These are phyloP conservation scores for Cheilosia soror DNA, from an alignment of 2,888 invertebrate species.

Conservation along the genomic window DNA sequence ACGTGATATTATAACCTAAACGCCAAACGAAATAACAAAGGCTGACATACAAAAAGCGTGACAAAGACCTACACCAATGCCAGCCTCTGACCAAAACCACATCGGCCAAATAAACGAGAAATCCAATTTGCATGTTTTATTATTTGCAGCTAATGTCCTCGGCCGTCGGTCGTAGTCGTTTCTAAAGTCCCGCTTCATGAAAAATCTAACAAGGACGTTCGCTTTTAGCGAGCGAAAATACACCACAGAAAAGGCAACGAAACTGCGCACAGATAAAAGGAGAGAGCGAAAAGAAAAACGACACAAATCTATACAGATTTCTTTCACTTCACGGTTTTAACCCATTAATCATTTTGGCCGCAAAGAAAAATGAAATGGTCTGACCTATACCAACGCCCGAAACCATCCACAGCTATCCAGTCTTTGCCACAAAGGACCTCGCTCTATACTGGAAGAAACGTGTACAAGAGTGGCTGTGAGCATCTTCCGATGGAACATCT, in stretches of 20 bases:
- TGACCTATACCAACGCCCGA: conserved; percentile 40
- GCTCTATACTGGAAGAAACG: conserved; percentile 1
- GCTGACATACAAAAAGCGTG: conserved; percentile 31
- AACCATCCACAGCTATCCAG: conserved; percentile 22
- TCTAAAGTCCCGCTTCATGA: conserved; percentile 19
- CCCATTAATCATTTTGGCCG: conserved; percentile 59
- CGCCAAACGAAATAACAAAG: conserved; percentile 32
- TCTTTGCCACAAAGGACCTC: conserved; percentile 26
- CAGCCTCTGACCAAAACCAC: conserved; percentile 30
- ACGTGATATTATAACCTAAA: conserved; percentile 33
- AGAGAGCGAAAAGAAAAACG: conserved; percentile 12
- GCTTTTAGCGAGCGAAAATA: conserved; percentile 2
- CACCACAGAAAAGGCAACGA: conserved; percentile 27
- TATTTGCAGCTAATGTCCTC: conserved; percentile 54
- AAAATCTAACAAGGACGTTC: conserved; percentile 49
- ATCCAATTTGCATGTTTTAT: conserved; percentile 65
- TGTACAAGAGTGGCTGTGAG: neutral
- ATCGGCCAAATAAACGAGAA: conserved; percentile 42
- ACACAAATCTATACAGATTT: conserved; percentile 41
- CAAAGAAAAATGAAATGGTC: conserved; percentile 41
- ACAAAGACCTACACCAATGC: conserved; percentile 32
- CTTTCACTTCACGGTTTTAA: conserved; percentile 58
- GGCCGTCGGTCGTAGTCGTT: conserved; percentile 4
- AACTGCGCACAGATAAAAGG: conserved; percentile 24
- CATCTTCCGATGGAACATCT: conserved; percentile 31